These are phyloP conservation scores for Cheilosia variabilis DNA, from an alignment of 2,888 invertebrate species.

Conservation along the genomic window DNA sequence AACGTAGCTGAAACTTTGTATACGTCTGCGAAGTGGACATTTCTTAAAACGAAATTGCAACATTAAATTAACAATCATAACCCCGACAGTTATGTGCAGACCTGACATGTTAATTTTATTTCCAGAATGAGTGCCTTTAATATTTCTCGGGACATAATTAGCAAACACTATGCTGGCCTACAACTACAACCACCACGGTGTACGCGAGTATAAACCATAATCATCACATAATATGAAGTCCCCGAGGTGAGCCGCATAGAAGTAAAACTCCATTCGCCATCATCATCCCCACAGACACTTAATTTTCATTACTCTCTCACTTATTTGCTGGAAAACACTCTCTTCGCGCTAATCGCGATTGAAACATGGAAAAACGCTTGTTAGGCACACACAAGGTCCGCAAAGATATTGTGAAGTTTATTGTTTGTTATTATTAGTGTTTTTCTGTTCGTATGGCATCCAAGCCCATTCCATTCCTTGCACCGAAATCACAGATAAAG, in stretches of 20 bases:
- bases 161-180: constrained; percentile 16
- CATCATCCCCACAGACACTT: constrained; percentile 16
- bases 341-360: constrained; percentile 68
- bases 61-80: background rate
- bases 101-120: constrained; percentile 52
- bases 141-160: constrained; percentile 42
- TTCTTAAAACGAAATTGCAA: background rate
- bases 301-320: constrained; percentile 65
- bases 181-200: background rate
- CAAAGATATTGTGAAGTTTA: constrained; percentile 61
- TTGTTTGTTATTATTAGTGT: constrained; percentile 75
- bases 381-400: constrained; percentile 59
- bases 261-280: constrained; percentile 26
- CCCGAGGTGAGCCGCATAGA: constrained; percentile 1
- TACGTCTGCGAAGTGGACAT: background rate
- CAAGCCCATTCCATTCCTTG: constrained; percentile 42
- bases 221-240: constrained; percentile 18
- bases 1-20: background rate
- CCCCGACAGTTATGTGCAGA: background rate
- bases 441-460: constrained; percentile 29
- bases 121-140: constrained; percentile 32
- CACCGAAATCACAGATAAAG: constrained; percentile 71
- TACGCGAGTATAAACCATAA: constrained; percentile 20
- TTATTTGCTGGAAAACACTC: constrained; percentile 40
- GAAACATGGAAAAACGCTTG: constrained; percentile 72